Percentiles rank a stretch among this genome's conserved stretches.
Evolutionary conservation across 2,797 vertebrate species (phyloP).

Genomic region (Platalea minor): DNA sequence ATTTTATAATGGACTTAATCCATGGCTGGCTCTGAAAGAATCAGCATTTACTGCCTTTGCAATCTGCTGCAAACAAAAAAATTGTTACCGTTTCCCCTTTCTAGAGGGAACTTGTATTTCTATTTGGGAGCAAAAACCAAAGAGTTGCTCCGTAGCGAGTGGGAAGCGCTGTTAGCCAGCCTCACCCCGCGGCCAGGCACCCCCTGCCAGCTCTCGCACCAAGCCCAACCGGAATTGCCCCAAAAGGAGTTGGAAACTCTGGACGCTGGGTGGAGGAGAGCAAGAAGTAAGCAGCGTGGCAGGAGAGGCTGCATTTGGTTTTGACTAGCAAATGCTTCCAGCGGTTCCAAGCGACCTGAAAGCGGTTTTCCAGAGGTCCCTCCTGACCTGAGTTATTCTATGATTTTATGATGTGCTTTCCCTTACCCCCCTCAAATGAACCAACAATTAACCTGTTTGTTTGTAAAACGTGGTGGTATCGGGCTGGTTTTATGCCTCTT

Average conservation of each 20-base stretch:
- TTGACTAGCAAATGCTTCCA: not conserved
- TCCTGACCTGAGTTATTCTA: not conserved
- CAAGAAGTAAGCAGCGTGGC: not conserved
- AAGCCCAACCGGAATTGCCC: not conserved
- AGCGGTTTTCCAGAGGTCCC: not conserved
- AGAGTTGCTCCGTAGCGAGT: not conserved
- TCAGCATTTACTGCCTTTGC: constrained; percentile 45
- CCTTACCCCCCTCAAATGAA: not conserved
- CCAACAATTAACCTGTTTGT: not conserved
- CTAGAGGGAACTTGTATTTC: not conserved
- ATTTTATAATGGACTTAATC: constrained; percentile 62
- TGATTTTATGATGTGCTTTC: not conserved
- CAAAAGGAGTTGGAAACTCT: rapidly evolving
- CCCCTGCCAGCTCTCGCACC: not conserved
- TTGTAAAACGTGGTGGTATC: not conserved
- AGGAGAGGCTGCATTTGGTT: not conserved
- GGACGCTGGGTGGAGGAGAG: not conserved
- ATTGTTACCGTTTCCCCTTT: not conserved
- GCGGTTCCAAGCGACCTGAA: not conserved
- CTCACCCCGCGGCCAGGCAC: rapidly evolving
- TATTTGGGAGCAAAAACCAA: not conserved
- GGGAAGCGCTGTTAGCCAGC: rapidly evolving
- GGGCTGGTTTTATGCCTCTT: not conserved
- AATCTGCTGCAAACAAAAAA: constrained; percentile 40
- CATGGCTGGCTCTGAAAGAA: constrained; percentile 32